Evolutionary conservation across 2,888 invertebrate species (phyloP).

Genomic region (Leptarthrus brevirostris): DNA sequence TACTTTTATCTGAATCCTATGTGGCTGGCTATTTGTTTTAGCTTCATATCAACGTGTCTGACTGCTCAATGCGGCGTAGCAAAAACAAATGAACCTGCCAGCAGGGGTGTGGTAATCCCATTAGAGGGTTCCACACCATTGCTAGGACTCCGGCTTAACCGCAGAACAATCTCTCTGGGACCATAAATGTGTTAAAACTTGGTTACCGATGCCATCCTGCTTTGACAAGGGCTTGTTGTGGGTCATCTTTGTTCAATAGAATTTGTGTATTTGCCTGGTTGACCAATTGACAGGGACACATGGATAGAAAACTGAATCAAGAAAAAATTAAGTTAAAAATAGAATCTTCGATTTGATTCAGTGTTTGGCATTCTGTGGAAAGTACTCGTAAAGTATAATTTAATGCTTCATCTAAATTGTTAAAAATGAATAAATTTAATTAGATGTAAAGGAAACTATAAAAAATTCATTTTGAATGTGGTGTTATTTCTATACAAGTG

Average conservation of each 20-base stretch:
- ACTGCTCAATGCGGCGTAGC: constrained; percentile 15
- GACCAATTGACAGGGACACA: constrained; percentile 27
- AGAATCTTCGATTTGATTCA: too few relatives aligned
- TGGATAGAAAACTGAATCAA: too few relatives aligned
- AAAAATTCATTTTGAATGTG: too few relatives aligned
- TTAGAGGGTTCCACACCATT: constrained; percentile 56
- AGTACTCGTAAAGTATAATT: too few relatives aligned
- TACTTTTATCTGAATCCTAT: too few relatives aligned
- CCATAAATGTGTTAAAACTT: constrained; percentile 56
- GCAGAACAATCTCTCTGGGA: constrained; percentile 53
- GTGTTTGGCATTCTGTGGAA: too few relatives aligned
- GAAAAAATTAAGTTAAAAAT: too few relatives aligned
- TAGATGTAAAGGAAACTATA: too few relatives aligned
- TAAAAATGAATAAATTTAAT: too few relatives aligned
- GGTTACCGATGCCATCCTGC: constrained; percentile 44
- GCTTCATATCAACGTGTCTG: constrained; percentile 14
- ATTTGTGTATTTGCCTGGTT: constrained; percentile 11
- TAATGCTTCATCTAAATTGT: too few relatives aligned
- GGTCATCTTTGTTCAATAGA: constrained; percentile 22
- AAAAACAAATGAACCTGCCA: constrained; percentile 39
- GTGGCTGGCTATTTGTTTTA: constrained; percentile 13
- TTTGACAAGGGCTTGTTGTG: background rate
- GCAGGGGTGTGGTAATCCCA: constrained; percentile 62
- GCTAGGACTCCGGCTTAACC: constrained; percentile 22
- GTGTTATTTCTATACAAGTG: too few relatives aligned